phyloP scores from a whole-genome alignment of 2,797 vertebrate genomes.

The Paedocypris micromegethes region DNA sequence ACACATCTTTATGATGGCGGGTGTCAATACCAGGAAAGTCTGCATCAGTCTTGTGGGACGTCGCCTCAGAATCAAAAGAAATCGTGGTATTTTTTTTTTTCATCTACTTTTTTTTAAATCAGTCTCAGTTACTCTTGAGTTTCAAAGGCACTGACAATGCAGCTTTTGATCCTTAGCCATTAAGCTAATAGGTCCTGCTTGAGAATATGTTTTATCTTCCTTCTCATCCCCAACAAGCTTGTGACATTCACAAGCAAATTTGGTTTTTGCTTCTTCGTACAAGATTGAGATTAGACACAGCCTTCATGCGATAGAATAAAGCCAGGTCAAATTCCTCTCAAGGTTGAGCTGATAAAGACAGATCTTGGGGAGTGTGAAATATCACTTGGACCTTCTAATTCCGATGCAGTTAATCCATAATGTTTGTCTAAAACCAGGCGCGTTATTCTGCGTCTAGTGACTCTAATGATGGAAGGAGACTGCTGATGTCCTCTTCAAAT shows the following conservation, averaged over 20 bases:
- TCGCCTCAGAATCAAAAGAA: too few relatives aligned
- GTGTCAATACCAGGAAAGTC: constrained; percentile 22
- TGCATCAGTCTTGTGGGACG: constrained; percentile 3
- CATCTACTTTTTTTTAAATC: constrained; percentile 9
- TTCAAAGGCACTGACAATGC: too few relatives aligned
- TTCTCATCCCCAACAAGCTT: constrained; percentile 12
- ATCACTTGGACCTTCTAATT: constrained; percentile 2
- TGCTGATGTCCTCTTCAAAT: constrained; percentile 32
- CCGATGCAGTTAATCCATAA: constrained; percentile 1
- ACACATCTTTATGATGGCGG: constrained; percentile 18
- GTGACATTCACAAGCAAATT: constrained; percentile 22
- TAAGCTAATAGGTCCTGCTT: neutral
- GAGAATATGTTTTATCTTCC: neutral
- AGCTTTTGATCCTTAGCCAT: constrained; percentile 15
- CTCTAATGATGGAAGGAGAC: constrained; percentile 21
- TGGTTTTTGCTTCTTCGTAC: constrained; percentile 18
- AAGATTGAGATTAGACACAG: constrained; percentile 1
- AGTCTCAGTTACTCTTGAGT: neutral
- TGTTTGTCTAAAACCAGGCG: constrained; percentile 27
- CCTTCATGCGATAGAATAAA: neutral
- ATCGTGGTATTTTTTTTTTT: too few relatives aligned
- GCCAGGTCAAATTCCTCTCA: too few relatives aligned
- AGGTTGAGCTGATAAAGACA: constrained; percentile 15
- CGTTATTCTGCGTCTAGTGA: constrained; percentile 16
- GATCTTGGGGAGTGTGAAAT: constrained; percentile 6